Percentiles rank a stretch among this genome's conserved stretches.
Conservation (phyloP, 2,797 vertebrate genomes). For the Cyprinella venusta region DNA sequence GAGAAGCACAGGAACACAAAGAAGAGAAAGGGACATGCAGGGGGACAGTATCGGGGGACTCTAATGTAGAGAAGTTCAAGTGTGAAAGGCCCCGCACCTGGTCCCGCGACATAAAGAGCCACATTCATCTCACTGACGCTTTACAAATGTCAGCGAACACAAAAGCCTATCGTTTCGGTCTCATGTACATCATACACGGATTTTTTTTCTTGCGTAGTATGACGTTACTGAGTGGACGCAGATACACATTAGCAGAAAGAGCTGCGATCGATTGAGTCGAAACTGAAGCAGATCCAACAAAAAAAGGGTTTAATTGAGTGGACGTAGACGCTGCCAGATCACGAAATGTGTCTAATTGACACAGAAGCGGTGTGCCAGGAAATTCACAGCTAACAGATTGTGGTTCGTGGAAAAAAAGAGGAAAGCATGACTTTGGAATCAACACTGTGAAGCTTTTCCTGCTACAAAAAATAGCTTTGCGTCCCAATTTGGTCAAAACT, state of each 20-base stretch:
- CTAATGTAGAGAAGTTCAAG: conserved; percentile 73
- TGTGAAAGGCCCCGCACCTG: conserved; percentile 83
- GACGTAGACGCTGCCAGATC: conserved; percentile 70
- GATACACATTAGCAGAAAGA: not conserved
- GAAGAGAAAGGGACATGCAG: conserved; percentile 69
- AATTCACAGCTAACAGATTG: conserved; percentile 75
- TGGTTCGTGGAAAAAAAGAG: conserved; percentile 72
- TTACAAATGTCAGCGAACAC: conserved; percentile 32
- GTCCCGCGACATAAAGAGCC: conserved; percentile 72
- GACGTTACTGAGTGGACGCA: not conserved
- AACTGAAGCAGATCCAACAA: not conserved
- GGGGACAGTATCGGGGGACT: conserved; percentile 68
- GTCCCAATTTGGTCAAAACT: not conserved
- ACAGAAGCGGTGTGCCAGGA: conserved; percentile 69
- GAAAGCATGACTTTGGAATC: conserved; percentile 39
- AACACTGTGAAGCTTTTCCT: not conserved
- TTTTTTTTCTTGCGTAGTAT: not conserved
- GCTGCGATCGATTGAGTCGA: conserved; percentile 14
- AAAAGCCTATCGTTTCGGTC: conserved; percentile 30
- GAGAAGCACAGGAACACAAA: conserved; percentile 64
- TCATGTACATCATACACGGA: conserved; percentile 14
- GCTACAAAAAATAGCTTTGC: not conserved
- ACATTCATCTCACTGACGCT: conserved; percentile 74
- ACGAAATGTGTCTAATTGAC: conserved; percentile 83
- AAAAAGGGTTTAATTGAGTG: not conserved